Percentiles rank a stretch among this genome's conserved stretches.
Evolutionary conservation across 2,888 invertebrate species (phyloP).

Genomic region (Microdon myrmicae): DNA sequence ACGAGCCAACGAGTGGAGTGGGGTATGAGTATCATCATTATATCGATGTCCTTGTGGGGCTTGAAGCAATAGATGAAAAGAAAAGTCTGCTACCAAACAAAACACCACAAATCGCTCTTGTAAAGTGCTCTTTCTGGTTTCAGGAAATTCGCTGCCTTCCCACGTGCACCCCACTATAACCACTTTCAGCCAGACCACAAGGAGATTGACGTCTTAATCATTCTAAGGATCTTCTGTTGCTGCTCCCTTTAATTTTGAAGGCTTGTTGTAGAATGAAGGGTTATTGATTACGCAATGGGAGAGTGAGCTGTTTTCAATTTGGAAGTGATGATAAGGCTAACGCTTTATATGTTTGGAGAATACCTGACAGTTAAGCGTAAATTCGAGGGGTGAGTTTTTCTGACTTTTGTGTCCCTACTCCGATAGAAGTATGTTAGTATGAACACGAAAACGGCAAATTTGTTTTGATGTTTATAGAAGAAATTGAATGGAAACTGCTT

Average conservation of each 20-base stretch:
- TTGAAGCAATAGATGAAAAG: conserved; percentile 8
- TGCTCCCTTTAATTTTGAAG: conserved; percentile 18
- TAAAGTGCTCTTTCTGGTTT: conserved; percentile 49
- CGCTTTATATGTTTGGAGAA: too few relatives aligned
- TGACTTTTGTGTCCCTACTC: too few relatives aligned
- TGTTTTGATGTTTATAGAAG: too few relatives aligned
- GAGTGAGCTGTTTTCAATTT: conserved; percentile 16
- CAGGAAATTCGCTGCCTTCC: conserved; percentile 44
- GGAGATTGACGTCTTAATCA: conserved; percentile 39
- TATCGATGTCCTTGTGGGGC: conserved; percentile 23
- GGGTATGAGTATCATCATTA: conserved; percentile 35
- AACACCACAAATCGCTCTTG: conserved; percentile 44
- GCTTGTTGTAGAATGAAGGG: conserved; percentile 12
- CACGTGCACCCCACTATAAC: conserved; percentile 32
- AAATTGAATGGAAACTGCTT: too few relatives aligned
- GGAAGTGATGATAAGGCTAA: conserved; percentile 7
- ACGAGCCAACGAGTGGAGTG: neutral
- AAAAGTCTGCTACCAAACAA: conserved; percentile 26
- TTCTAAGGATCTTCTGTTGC: conserved; percentile 35
- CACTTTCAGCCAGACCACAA: neutral
- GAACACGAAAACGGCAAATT: too few relatives aligned
- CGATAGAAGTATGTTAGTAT: too few relatives aligned
- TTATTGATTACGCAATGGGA: conserved; percentile 3
- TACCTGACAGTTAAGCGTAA: too few relatives aligned
- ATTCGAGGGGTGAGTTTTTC: too few relatives aligned